phyloP scores from a whole-genome alignment of 2,797 vertebrate species.

The Enteromius trimaculatus region DNA sequence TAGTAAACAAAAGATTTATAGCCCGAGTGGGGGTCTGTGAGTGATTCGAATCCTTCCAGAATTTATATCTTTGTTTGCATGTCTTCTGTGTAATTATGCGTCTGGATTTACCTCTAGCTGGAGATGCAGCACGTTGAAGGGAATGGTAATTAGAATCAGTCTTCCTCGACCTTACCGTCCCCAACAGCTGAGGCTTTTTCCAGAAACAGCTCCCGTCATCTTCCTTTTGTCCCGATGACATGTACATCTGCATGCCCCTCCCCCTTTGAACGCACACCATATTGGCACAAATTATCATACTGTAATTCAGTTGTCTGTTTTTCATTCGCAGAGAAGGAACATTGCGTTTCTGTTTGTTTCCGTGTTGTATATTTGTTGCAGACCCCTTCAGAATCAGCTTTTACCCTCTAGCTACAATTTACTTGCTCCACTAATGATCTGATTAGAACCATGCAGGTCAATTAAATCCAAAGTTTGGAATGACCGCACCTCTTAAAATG shows the following conservation, averaged over 20 bases:
- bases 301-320: conserved; percentile 7
- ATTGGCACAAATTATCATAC: conserved; percentile 29
- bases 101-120: conserved; percentile 14
- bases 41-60: background rate
- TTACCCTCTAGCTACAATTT: background rate
- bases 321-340: conserved; percentile 19
- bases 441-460: background rate
- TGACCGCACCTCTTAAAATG: background rate
- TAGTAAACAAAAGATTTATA: conserved; percentile 11
- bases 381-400: background rate
- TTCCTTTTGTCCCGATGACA: conserved; percentile 47
- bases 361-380: background rate
- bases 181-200: conserved; percentile 57
- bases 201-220: conserved; percentile 43
- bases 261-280: conserved; percentile 27
- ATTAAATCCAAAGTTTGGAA: background rate
- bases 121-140: background rate
- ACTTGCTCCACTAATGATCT: background rate
- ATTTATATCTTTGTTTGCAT: conserved; percentile 7
- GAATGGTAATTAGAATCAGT: conserved; percentile 53
- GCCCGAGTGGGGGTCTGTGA: background rate
- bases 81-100: conserved; percentile 33
- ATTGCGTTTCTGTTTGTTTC: conserved; percentile 16
- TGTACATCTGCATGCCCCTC: conserved; percentile 38
- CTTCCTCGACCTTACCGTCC: conserved; percentile 33